phyloP scores from a whole-genome alignment of 1,140 invertebrate species.

The Atopsyche davidsoni region DNA sequence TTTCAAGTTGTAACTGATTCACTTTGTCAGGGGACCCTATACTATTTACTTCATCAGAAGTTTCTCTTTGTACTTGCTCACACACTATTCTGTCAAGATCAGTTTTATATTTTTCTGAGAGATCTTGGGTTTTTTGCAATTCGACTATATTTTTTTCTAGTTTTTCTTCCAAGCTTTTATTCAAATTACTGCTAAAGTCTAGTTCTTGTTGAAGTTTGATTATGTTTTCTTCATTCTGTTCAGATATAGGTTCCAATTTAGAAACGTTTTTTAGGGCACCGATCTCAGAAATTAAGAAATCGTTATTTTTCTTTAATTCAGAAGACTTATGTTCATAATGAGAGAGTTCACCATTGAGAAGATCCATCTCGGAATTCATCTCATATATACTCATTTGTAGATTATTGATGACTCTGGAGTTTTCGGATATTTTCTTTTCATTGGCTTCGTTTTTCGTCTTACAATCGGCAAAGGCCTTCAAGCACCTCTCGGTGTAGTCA shows the following conservation, averaged over 20 bases:
- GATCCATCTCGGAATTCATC: slow-evolving; percentile 49
- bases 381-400: slow-evolving; percentile 44
- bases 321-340: slow-evolving; percentile 57
- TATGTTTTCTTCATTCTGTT: slow-evolving; percentile 60
- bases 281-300: slow-evolving; percentile 56
- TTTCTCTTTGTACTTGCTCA: too few relatives aligned
- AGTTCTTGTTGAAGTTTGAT: slow-evolving; percentile 54
- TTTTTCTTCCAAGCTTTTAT: slow-evolving; percentile 46
- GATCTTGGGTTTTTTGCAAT: too few relatives aligned
- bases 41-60: too few relatives aligned
- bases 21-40: too few relatives aligned
- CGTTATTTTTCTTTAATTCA: slow-evolving; percentile 61
- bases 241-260: slow-evolving; percentile 59
- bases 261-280: slow-evolving; percentile 52
- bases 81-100: too few relatives aligned
- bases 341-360: slow-evolving; percentile 50
- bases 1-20: slow-evolving; percentile 38
- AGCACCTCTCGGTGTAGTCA: slow-evolving; percentile 23
- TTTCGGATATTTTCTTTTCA: slow-evolving; percentile 40
- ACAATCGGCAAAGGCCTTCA: slow-evolving; percentile 40
- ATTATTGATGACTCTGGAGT: slow-evolving; percentile 37
- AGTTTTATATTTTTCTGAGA: too few relatives aligned
- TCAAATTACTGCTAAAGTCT: slow-evolving; percentile 48
- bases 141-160: slow-evolving; percentile 42
- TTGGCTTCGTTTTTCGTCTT: slow-evolving; percentile 42